Evolutionary conservation across 2,113 vertebrate genomes (phyloP).

Genomic region (Toxotes jaculatrix): DNA sequence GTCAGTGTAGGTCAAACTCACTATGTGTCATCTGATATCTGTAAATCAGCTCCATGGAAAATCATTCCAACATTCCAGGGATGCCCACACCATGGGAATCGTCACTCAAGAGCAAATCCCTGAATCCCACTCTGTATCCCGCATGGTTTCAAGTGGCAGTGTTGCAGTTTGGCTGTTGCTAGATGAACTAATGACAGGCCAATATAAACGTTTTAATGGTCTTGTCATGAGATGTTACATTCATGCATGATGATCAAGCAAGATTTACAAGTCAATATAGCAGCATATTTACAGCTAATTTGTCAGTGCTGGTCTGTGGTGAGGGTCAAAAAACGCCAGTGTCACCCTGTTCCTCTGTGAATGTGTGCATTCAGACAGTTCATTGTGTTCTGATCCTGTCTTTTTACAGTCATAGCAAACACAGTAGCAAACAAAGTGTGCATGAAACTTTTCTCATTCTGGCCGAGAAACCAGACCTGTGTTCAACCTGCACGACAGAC

Average conservation of each 20-base stretch:
- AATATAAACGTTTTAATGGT: neutral
- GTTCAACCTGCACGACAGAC: neutral
- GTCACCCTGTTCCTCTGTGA: neutral
- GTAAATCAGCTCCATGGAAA: slow-evolving; percentile 63
- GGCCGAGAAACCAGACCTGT: neutral
- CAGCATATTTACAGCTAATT: neutral
- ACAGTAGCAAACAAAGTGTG: too few species aligned
- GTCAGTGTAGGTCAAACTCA: slow-evolving; percentile 21
- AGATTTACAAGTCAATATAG: neutral
- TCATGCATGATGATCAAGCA: neutral
- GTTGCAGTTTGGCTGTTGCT: slow-evolving; percentile 22
- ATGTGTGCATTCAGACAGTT: neutral
- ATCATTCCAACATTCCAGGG: slow-evolving; percentile 73
- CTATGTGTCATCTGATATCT: slow-evolving; percentile 51
- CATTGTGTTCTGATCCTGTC: neutral
- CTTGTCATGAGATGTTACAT: neutral
- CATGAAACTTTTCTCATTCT: neutral
- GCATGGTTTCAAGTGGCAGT: slow-evolving; percentile 20
- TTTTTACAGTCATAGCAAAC: neutral
- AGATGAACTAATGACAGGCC: neutral
- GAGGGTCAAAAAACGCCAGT: neutral
- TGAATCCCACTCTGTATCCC: slow-evolving; percentile 38
- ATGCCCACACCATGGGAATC: slow-evolving; percentile 74
- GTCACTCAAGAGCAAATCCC: slow-evolving; percentile 46
- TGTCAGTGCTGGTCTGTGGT: neutral